Conservation (phyloP, 2,113 vertebrate genomes). For the Mungos mungo region DNA sequence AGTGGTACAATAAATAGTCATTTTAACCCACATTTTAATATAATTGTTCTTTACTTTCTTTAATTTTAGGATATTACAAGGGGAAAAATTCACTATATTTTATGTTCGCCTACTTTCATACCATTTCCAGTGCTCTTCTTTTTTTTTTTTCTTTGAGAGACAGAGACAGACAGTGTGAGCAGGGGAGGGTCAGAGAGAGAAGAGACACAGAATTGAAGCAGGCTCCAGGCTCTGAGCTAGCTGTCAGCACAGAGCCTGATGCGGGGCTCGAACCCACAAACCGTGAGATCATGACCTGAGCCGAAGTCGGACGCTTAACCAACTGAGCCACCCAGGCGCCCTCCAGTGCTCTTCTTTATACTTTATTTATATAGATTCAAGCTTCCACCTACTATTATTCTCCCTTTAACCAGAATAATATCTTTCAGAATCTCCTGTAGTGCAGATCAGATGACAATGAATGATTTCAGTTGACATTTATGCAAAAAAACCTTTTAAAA, state of each 20-base stretch:
- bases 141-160: background rate
- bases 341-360: background rate
- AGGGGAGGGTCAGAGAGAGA: no score
- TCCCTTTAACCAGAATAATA: background rate
- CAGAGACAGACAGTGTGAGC: no score
- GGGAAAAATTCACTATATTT: background rate
- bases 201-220: no score
- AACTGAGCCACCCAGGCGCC: no score
- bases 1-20: background rate
- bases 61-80: background rate
- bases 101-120: background rate
- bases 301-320: no score
- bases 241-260: no score
- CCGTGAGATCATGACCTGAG: no score
- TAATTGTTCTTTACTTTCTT: background rate
- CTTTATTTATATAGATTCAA: background rate
- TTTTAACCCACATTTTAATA: background rate
- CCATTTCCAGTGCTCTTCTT: background rate
- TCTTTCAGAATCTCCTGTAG: background rate
- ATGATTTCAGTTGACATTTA: background rate
- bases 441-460: background rate
- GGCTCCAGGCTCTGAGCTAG: no score
- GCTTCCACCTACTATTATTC: background rate
- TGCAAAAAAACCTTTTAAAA: conserved; percentile 27
- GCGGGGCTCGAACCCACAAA: no score